Base-by-base conservation (phyloP, 2,888 invertebrate genomes). In the Scotopteryx bipunctaria region DNA sequence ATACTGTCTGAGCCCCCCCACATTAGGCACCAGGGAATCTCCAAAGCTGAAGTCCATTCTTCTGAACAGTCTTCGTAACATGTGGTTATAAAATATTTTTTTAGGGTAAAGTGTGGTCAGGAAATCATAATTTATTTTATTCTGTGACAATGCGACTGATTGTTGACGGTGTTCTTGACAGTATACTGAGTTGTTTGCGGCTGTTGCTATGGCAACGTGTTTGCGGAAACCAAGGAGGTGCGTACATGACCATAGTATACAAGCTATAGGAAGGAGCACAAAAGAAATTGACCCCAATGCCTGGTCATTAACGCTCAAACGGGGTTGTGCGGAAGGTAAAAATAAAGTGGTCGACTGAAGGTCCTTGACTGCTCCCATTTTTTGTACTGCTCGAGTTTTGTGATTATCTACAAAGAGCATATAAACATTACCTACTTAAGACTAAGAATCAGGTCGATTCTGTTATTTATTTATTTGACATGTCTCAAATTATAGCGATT, bases 11-110 rank as follows among this genome's bases (percentile, higher is more conserved):
- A 90, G 55, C 0, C 86, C 83, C 8, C 79, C 66, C 19, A 91
- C 76, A 57, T 86, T 86, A n/a, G 90, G 88, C 50, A 75, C 72
- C 62, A 90, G 63, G 13, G 79, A 73, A 51, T 90, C 88, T 48
- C 89, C 87, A 53, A 89, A 87, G 43, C 83, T 81, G 55, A 84
- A 86, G 76, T 90, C 83, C 91, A 91, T 90, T 60, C 72, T 67
- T 59, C 71, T 71, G 55, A 79, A 56, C 38, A 73, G 46, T 68
- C 71, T 80, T 29, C 81, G 73, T 68, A 61, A 71, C 74, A 75
- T 75, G 55, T 62, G 62, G 59, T 56, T 67, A 64, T 27, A 45
- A 63, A 43, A 32, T 17, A 37, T 29, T 29, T 35, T 35, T 40
- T 8, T 21, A 8, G 13, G 13, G 23, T 46, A 35, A 57, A 65